Percentiles rank a stretch among this genome's conserved stretches.
phyloP scores from a whole-genome alignment of 2,113 vertebrate genomes.

The Chionis minor region DNA sequence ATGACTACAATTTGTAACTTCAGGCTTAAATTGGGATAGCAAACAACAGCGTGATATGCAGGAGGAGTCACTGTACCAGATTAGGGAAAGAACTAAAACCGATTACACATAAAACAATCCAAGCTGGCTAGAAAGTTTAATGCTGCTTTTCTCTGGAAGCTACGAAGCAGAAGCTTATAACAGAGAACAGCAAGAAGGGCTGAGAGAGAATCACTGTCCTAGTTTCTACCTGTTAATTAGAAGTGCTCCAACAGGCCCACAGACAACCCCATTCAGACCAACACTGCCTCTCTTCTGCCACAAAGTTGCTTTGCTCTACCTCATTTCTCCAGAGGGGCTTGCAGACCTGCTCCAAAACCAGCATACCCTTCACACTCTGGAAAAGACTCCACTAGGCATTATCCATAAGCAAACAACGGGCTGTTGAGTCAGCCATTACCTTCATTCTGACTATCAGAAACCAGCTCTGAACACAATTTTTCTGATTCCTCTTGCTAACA shows the following conservation, averaged over 20 bases:
- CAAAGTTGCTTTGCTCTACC: background rate
- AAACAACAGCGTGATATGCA: background rate
- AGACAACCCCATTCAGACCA: background rate
- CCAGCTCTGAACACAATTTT: background rate
- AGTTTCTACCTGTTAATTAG: background rate
- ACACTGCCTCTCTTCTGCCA: background rate
- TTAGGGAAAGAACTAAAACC: background rate
- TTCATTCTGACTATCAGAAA: background rate
- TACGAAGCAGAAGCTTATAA: background rate
- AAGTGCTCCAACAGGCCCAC: background rate
- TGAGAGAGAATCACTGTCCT: background rate
- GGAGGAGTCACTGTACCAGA: background rate
- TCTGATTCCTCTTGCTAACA: background rate
- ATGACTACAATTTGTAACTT: background rate
- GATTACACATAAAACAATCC: background rate
- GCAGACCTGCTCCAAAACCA: background rate
- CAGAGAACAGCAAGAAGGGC: background rate
- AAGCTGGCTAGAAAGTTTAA: background rate
- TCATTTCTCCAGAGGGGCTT: background rate
- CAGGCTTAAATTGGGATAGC: background rate
- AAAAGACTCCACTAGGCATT: background rate
- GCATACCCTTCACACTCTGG: fast-evolving
- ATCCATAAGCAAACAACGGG: background rate
- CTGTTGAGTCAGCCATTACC: background rate
- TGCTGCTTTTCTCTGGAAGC: background rate